Percentiles rank a stretch among this genome's conserved stretches.
Conservation (phyloP, 2,888 invertebrate genomes). For the Pterostichus niger region DNA sequence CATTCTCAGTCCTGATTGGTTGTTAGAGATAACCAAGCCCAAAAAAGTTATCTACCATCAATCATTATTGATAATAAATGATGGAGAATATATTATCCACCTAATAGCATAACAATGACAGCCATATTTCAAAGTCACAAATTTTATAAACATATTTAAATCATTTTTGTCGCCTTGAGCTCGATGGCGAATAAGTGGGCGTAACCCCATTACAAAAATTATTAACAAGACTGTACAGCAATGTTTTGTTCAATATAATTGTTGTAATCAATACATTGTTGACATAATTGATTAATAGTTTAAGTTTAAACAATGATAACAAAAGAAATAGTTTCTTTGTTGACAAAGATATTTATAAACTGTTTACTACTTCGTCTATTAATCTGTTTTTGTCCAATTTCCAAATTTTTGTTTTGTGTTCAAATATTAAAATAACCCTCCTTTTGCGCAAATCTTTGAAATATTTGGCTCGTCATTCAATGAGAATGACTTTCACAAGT, state of each 20-base stretch:
- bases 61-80: constrained; percentile 39
- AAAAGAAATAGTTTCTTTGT: constrained; percentile 15
- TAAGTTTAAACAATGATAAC: constrained; percentile 14
- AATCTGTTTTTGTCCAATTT: neutral
- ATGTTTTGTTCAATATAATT: neutral
- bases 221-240: neutral
- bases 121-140: constrained; percentile 29
- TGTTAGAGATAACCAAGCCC: constrained; percentile 15
- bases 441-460: constrained; percentile 20
- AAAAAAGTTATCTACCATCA: constrained; percentile 26
- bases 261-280: constrained; percentile 27
- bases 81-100: constrained; percentile 38
- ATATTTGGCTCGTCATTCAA: constrained; percentile 1
- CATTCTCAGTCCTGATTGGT: constrained; percentile 25
- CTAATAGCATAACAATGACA: constrained; percentile 35
- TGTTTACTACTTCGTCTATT: constrained; percentile 2
- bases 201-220: constrained; percentile 3
- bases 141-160: constrained; percentile 34
- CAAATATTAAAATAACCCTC: neutral
- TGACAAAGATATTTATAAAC: constrained; percentile 4
- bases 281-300: constrained; percentile 12
- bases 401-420: constrained; percentile 12
- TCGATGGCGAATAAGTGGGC: constrained; percentile 23
- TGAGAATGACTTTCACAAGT: neutral
- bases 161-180: constrained; percentile 26